These are phyloP conservation scores for Trachymyrmex septentrionalis DNA, from an alignment of 1,140 invertebrate genomes.

Conservation along the genomic window DNA sequence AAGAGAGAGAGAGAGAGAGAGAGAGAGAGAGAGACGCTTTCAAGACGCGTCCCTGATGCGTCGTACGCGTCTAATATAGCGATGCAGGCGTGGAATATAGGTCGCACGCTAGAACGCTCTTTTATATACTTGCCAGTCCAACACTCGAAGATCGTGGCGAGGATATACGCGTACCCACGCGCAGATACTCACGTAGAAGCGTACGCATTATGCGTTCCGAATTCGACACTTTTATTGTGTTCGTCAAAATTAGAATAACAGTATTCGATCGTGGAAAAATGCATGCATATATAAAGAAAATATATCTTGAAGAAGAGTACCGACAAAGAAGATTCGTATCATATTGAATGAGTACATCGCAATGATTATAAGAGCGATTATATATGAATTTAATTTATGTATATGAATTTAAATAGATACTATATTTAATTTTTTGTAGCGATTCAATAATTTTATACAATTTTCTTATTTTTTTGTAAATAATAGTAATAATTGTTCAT, in stretches of 20 bases:
- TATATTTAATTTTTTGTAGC: not conserved
- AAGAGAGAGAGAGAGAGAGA: not conserved
- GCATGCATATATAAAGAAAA: not conserved
- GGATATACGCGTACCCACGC: constrained; percentile 58
- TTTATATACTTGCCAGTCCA: constrained; percentile 71
- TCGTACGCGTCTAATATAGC: constrained; percentile 78
- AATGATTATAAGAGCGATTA: not conserved
- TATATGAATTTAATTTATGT: constrained; percentile 14
- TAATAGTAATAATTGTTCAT: too few relatives aligned
- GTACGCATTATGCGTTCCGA: constrained; percentile 59
- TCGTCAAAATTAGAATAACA: constrained; percentile 12
- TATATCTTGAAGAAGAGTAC: not conserved
- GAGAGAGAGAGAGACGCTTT: constrained; percentile 18
- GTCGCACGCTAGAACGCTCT: constrained; percentile 76
- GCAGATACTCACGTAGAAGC: constrained; percentile 38
- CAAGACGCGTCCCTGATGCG: constrained; percentile 74
- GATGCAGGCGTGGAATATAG: constrained; percentile 80
- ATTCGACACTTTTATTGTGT: constrained; percentile 40
- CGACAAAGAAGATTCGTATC: not conserved
- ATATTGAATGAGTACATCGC: not conserved
- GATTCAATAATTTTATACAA: not conserved
- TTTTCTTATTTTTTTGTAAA: not conserved
- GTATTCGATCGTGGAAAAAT: constrained; percentile 2
- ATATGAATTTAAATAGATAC: not conserved
- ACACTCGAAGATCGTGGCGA: constrained; percentile 56